Evolutionary conservation across 2,888 invertebrate genomes (phyloP), one percentile per base, ranked within the genome.

Genomic region (Barypeithes pellucidus): DNA sequence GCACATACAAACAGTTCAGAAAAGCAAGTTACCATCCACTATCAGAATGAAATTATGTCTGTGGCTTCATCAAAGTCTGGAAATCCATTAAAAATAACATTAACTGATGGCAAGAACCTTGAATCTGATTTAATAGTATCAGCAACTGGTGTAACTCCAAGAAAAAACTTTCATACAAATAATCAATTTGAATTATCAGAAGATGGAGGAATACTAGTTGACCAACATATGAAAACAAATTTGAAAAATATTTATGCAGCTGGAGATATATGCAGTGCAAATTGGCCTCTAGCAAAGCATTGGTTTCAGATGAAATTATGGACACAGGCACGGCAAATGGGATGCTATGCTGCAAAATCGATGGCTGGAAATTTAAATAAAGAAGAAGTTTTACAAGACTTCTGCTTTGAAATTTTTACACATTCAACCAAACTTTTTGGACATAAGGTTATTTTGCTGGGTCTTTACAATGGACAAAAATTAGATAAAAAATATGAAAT

Each of bases 251-350:
- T 99, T 22, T 99, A 91, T 89, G 98, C 98, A 8, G 98, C 98
- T 54, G 99, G 99, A 1, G 99, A 99, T 89, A 93, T 95, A 7
- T 98, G 97, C 81, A 89, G 89, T 77, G 93, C 95, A n/a, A 87
- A 88, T 36, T 98, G 98, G 98, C 83, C 87, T 5, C 83, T 88
- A 74, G 91, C 95, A 0, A 87, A 90, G 22, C 94, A 96, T 82
- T 97, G 97, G 97, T 94, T 95, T 84, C 95, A 98, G 88, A 95
- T 99, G 93, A 90, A 97, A 72, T 86, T 99, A 39, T 99, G 99
- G 99, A 96, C 97, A 0, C 99, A 99, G 87, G 99, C 99, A 0
- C 88, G 97, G 67, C 98, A 98, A 87, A 98, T 98, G 98, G 99
- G 98, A 9, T 90, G 91, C 67, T 97, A 96, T 89, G 97, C 95